Percentiles rank a stretch among this genome's conserved stretches.
Evolutionary conservation across 1,140 invertebrate genomes (phyloP).

Genomic region (Periplaneta americana): DNA sequence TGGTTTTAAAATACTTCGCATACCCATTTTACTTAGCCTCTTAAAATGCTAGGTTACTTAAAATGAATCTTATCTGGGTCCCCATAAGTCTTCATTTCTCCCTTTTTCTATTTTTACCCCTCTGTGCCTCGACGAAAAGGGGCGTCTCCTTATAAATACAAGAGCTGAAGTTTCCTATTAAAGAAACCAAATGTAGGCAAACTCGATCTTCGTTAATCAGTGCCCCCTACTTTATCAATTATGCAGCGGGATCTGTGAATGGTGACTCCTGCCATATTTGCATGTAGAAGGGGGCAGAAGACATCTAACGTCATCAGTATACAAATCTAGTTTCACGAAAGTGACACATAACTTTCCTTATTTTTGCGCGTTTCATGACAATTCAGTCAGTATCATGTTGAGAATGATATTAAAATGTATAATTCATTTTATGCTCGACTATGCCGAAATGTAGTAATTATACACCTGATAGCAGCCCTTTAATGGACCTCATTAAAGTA

Average conservation of each 20-base stretch:
- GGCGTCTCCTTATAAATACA: slow-evolving; percentile 41
- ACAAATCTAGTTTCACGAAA: too few species aligned
- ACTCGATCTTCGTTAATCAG: slow-evolving; percentile 25
- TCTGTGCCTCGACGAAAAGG: slow-evolving; percentile 14
- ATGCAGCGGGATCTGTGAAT: slow-evolving; percentile 18
- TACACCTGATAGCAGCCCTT: too few species aligned
- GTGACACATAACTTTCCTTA: too few species aligned
- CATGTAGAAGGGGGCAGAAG: not conserved
- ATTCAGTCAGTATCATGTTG: too few species aligned
- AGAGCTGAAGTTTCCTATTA: slow-evolving; percentile 35
- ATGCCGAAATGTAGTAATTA: too few species aligned
- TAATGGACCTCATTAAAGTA: too few species aligned
- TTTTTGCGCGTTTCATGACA: too few species aligned
- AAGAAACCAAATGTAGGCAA: slow-evolving; percentile 26
- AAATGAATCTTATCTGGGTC: not conserved
- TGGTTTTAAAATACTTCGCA: not conserved
- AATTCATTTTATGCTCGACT: too few species aligned
- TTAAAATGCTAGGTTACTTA: not conserved
- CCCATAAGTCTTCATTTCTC: not conserved
- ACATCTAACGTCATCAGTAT: not conserved
- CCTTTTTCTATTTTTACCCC: not conserved
- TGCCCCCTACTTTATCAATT: slow-evolving; percentile 26
- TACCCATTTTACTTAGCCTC: not conserved
- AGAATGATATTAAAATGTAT: too few species aligned
- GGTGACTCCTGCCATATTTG: not conserved